phyloP scores from a whole-genome alignment of 2,888 invertebrate genomes.

The Caenorhabditis panamensis region DNA sequence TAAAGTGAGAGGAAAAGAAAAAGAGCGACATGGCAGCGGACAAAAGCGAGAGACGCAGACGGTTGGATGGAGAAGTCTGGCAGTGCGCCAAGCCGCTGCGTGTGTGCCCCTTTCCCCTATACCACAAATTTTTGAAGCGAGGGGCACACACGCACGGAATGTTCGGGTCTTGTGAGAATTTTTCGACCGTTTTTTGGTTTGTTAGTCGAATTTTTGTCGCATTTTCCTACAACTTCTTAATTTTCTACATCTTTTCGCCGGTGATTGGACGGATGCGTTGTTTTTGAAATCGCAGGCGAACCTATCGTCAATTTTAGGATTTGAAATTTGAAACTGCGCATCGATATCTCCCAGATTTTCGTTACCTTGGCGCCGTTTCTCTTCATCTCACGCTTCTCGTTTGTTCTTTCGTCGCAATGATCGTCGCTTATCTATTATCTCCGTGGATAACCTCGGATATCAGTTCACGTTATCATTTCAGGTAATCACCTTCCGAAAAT shows the following conservation, averaged over 20 bases:
- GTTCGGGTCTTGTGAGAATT: constrained; percentile 55
- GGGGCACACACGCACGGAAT: constrained; percentile 62
- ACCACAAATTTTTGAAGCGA: constrained; percentile 42
- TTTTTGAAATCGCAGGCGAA: not conserved
- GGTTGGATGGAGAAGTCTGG: constrained; percentile 31
- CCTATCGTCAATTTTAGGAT: constrained; percentile 3
- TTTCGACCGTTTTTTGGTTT: constrained; percentile 36
- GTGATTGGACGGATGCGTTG: too few relatives aligned
- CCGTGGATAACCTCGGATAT: not conserved
- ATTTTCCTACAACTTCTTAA: constrained; percentile 1
- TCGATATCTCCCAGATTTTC: not conserved
- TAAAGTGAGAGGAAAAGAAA: constrained; percentile 15
- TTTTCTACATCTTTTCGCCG: not conserved
- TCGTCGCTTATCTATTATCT: not conserved
- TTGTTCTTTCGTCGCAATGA: not conserved
- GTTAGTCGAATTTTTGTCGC: constrained; percentile 18
- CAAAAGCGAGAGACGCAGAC: constrained; percentile 13
- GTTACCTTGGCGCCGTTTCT: constrained; percentile 6
- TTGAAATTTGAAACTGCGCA: not conserved
- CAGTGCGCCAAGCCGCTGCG: constrained; percentile 53
- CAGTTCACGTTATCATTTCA: constrained; percentile 30
- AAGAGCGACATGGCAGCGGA: constrained; percentile 7
- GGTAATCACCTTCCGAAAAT: constrained; percentile 67
- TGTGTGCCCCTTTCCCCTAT: constrained; percentile 61
- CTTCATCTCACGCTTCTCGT: not conserved